phyloP scores from a whole-genome alignment of 1,140 invertebrate species.

The Gryon sp. region DNA sequence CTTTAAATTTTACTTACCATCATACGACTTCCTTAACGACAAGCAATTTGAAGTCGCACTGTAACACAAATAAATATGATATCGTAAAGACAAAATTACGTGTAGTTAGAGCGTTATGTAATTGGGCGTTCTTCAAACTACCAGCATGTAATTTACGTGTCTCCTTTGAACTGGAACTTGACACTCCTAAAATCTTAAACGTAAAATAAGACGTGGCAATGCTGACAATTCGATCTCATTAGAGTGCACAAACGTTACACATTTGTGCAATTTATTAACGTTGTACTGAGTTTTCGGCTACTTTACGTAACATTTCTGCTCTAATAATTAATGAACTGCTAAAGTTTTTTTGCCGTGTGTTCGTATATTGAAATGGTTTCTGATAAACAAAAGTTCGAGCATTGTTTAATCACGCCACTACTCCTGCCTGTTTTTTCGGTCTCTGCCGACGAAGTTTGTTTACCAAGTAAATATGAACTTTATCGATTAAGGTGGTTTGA shows the following conservation, averaged over 20 bases:
- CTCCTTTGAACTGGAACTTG: conserved; percentile 7
- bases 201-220: conserved; percentile 3
- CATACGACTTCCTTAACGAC: not conserved
- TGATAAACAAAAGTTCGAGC: conserved; percentile 9
- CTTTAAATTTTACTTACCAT: not conserved
- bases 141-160: conserved; percentile 30
- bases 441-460: conserved; percentile 7
- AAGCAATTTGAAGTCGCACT: not conserved
- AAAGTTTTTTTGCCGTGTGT: not conserved
- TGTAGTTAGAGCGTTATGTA: conserved; percentile 7
- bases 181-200: conserved; percentile 24
- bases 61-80: conserved; percentile 11
- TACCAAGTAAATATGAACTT: conserved; percentile 42
- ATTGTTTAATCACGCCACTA: conserved; percentile 13
- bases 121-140: conserved; percentile 13
- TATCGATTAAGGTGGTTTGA: conserved; percentile 33
- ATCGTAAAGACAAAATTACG: conserved; percentile 12
- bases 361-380: conserved; percentile 1
- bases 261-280: no score
- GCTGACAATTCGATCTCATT: conserved; percentile 27
- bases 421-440: no score
- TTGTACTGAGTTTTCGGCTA: not conserved
- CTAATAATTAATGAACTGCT: conserved; percentile 15
- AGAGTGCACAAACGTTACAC: not conserved
- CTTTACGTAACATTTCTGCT: not conserved